Conservation (phyloP, 1,140 invertebrate genomes). For the Laupala kohalensis region DNA sequence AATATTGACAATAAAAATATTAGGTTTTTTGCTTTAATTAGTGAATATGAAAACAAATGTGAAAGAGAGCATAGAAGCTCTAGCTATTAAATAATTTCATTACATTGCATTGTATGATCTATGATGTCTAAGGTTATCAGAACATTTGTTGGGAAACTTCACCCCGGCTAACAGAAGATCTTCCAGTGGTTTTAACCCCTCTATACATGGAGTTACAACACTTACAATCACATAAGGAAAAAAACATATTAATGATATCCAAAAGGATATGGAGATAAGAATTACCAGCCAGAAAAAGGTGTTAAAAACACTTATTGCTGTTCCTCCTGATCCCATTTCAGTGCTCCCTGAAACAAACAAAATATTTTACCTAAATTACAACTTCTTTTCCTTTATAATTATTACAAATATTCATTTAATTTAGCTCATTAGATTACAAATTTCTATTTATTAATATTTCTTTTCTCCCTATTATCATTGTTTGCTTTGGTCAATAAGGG, state of each 20-base stretch:
- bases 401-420: too few relatives aligned
- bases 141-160: constrained; percentile 28
- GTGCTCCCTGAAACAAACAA: background rate
- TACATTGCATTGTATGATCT: constrained; percentile 21
- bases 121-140: constrained; percentile 27
- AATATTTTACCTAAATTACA: too few relatives aligned
- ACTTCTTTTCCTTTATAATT: too few relatives aligned
- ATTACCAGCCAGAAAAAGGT: constrained; percentile 36
- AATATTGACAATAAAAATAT: background rate
- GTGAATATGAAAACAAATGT: background rate
- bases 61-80: background rate
- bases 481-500: too few relatives aligned
- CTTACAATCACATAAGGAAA: constrained; percentile 35
- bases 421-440: too few relatives aligned
- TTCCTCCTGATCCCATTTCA: constrained; percentile 1
- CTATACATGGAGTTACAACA: constrained; percentile 36
- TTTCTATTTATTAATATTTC: too few relatives aligned
- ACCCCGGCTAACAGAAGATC: constrained; percentile 28
- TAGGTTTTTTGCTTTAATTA: background rate
- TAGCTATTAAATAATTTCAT: background rate
- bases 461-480: too few relatives aligned
- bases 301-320: constrained; percentile 13
- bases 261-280: constrained; percentile 33
- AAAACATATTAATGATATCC: constrained; percentile 35
- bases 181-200: constrained; percentile 23